Base-by-base conservation (phyloP, 2,797 vertebrate species). In the Epinephelus awoara region DNA sequence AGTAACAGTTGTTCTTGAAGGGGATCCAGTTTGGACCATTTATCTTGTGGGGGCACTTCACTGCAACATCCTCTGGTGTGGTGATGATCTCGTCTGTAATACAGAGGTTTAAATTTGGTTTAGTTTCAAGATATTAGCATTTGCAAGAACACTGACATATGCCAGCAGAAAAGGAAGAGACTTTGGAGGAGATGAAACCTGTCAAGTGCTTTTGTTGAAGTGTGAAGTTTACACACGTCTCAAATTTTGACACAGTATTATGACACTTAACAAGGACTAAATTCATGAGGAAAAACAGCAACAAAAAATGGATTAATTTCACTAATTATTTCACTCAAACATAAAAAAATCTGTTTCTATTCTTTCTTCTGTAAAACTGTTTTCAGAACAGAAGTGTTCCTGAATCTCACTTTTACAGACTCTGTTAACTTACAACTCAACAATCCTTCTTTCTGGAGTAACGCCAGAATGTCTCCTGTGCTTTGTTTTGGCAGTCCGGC, bases 1-100 rank as follows among this genome's bases (percentile, higher is more conserved):
- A 92, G 81, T 99, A 99, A 89, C 98, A 99, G 84, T 96, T 97
- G 73, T 96, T 97, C 86, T 91, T 95, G 93, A 97, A 99, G n/a
- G 97, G 96, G 92, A 98, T 95, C 98, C 98, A 99, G 62, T 96
- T 97, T 29, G 96, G 96, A 51, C 96, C 97, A 23, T 96, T 96
- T 55, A 95, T 92, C 85, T 95, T 96, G 86, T 98, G 97, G 14
- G 97, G 98, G 88, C 98, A 99, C 67, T 93, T 97, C 49, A 91
- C 81, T 23, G 84, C 88, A 7, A 85, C 57, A 18, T 90, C 72
- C 51, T 92, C 89, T 59, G 94, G 89, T 50, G 91, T 91, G 82
- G 87, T 87, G 83, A 94, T 91, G 61, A 21, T 89, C 19, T 96
- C 88, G 29, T 92, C 97, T 97, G 90, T 17, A 79, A 91, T 14